These are phyloP conservation scores for Diadema setosum DNA, from an alignment of 35 echinoderm and acorn worm species.

Conservation along the genomic window DNA sequence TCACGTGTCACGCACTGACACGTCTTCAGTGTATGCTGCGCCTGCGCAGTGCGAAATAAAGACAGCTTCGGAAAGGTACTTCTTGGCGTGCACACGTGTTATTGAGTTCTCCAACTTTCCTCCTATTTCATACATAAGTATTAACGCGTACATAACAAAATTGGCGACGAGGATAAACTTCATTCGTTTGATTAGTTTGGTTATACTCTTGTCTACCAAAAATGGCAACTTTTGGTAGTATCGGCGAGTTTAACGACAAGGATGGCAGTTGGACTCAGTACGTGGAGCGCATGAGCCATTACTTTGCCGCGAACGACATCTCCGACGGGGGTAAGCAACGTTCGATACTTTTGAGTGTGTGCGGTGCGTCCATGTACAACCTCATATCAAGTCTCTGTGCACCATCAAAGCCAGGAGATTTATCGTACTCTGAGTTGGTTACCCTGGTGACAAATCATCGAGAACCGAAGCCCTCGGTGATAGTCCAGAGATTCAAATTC, in stretches of 20 bases:
- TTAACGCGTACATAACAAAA: too few species aligned
- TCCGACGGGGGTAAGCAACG: background rate
- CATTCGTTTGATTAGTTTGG: background rate
- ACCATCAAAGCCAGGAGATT: slow-evolving; percentile 37
- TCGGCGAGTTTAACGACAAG: slow-evolving; percentile 18
- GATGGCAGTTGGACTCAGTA: slow-evolving; percentile 31
- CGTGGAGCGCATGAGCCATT: slow-evolving; percentile 26
- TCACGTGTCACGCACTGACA: too few species aligned
- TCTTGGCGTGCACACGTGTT: too few species aligned
- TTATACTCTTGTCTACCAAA: background rate
- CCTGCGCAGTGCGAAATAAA: too few species aligned
- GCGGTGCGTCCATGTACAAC: slow-evolving; percentile 17
- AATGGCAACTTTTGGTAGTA: background rate
- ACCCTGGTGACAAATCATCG: slow-evolving; percentile 42
- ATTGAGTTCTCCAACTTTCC: too few species aligned
- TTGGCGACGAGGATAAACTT: background rate
- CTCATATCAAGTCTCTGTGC: slow-evolving; percentile 11
- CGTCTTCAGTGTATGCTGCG: too few species aligned
- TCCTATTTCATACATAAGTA: too few species aligned
- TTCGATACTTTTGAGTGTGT: slow-evolving; percentile 25
- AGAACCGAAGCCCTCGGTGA: slow-evolving; percentile 36
- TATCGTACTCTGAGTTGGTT: slow-evolving; percentile 7
- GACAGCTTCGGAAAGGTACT: too few species aligned
- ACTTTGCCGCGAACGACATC: slow-evolving; percentile 38
- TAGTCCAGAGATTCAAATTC: slow-evolving; percentile 43